A percentile compares a stretch with the other conserved stretches of the same genome.
phyloP scores from a whole-genome alignment of 2,888 invertebrate species.

The Oegoconia quadripuncta region DNA sequence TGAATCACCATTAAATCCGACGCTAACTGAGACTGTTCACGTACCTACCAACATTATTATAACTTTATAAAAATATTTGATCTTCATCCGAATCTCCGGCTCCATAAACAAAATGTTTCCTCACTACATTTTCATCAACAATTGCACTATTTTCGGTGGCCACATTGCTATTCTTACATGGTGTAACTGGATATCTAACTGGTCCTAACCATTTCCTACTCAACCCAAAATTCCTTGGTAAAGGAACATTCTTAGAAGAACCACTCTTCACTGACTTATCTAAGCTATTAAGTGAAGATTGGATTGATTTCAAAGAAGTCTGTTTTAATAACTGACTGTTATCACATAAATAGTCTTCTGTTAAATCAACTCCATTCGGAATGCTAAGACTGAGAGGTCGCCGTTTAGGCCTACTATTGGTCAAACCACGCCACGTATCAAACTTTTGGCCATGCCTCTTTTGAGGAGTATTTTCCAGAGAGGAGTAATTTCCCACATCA shows the following conservation, averaged over 20 bases:
- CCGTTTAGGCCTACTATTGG: conserved; percentile 47
- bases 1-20: too few species aligned
- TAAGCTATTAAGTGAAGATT: conserved; percentile 58
- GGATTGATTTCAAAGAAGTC: conserved; percentile 61
- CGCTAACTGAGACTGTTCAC: too few species aligned
- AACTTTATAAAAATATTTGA: conserved; percentile 80
- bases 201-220: conserved; percentile 82
- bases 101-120: conserved; percentile 70
- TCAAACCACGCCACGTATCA: conserved; percentile 64
- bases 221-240: conserved; percentile 79
- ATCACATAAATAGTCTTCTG: conserved; percentile 55
- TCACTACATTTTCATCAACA: conserved; percentile 52
- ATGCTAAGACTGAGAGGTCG: conserved; percentile 70
- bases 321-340: conserved; percentile 46
- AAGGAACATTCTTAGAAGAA: conserved; percentile 64
- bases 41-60: not conserved
- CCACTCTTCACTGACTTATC: conserved; percentile 55
- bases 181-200: conserved; percentile 82
- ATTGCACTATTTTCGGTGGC: conserved; percentile 47
- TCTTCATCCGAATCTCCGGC: conserved; percentile 80
- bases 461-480: conserved; percentile 59
- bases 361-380: conserved; percentile 56
- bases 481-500: conserved; percentile 51
- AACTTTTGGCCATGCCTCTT: conserved; percentile 57
- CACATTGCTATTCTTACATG: conserved; percentile 70